Conservation (phyloP, 2,113 vertebrate genomes). For the Eptesicus fuscus region DNA sequence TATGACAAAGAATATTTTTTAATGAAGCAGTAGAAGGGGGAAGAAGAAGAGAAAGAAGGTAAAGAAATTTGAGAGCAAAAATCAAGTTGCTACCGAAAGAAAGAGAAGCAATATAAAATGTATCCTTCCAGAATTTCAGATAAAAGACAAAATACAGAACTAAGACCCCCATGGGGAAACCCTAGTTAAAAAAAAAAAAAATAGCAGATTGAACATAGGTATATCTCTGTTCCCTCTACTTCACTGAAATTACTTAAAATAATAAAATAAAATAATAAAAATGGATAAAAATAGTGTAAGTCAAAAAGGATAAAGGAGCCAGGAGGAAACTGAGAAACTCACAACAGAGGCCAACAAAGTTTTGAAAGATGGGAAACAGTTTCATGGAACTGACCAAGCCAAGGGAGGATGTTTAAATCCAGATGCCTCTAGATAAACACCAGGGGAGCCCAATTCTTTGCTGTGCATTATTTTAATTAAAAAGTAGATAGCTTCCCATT, state of each 20-base stretch:
- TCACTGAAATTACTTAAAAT: not conserved
- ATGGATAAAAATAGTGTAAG: not conserved
- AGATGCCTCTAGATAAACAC: not conserved
- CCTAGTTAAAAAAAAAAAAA: not conserved
- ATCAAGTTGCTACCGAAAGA: not conserved
- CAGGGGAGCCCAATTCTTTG: not conserved
- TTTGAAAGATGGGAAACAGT: not conserved
- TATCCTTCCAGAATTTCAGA: not conserved
- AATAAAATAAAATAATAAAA: not conserved
- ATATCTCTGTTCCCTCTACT: not conserved
- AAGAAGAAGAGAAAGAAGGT: not conserved
- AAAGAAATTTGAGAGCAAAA: not conserved
- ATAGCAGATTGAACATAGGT: not conserved
- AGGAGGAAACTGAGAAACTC: not conserved
- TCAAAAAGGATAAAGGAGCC: not conserved
- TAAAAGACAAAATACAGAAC: not conserved
- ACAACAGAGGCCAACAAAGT: not conserved
- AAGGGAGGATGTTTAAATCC: not conserved
- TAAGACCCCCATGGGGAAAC: fast-evolving
- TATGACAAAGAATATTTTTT: not conserved
- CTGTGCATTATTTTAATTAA: not conserved
- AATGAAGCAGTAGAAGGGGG: not conserved
- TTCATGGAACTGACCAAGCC: not conserved
- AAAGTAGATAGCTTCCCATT: not conserved
- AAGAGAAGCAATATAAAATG: not conserved